phyloP scores from a whole-genome alignment of 2,888 invertebrate genomes.

The Pyrrhosoma nymphula region DNA sequence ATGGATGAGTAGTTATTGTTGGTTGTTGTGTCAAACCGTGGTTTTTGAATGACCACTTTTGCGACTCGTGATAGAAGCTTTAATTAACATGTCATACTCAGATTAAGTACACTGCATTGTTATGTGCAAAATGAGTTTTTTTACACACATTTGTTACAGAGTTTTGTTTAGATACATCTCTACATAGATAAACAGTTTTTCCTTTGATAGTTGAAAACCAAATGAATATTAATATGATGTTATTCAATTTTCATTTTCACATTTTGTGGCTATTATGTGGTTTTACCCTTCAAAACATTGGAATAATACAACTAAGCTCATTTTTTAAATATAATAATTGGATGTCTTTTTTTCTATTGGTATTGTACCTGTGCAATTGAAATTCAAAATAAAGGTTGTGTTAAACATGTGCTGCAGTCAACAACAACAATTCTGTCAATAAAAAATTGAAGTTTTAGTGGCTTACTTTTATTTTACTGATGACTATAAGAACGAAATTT shows the following conservation, averaged over 20 bases:
- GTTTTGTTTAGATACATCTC: conserved; percentile 62
- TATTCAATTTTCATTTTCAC: conserved; percentile 56
- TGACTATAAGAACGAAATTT: no score
- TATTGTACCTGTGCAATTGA: conserved; percentile 66
- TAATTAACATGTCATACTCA: conserved; percentile 67
- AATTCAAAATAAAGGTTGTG: conserved; percentile 66
- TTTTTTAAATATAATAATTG: conserved; percentile 62
- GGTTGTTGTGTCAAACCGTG: conserved; percentile 67
- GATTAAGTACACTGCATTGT: conserved; percentile 67
- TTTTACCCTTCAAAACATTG: conserved; percentile 46
- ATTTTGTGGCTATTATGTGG: conserved; percentile 64
- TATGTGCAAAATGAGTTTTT: conserved; percentile 66
- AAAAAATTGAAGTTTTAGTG: conserved; percentile 68
- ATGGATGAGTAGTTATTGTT: conserved; percentile 67
- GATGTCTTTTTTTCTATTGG: conserved; percentile 65
- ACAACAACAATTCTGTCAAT: conserved; percentile 68
- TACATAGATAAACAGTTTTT: conserved; percentile 59
- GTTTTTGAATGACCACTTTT: conserved; percentile 65
- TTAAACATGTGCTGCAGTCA: conserved; percentile 68
- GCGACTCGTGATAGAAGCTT: conserved; percentile 67
- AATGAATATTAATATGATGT: conserved; percentile 60
- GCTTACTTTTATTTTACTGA: background rate
- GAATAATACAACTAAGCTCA: conserved; percentile 61
- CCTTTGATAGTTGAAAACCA: conserved; percentile 63
- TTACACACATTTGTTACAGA: conserved; percentile 65